Conservation (phyloP, 2,888 invertebrate species). For the Caenorhabditis imperialis region DNA sequence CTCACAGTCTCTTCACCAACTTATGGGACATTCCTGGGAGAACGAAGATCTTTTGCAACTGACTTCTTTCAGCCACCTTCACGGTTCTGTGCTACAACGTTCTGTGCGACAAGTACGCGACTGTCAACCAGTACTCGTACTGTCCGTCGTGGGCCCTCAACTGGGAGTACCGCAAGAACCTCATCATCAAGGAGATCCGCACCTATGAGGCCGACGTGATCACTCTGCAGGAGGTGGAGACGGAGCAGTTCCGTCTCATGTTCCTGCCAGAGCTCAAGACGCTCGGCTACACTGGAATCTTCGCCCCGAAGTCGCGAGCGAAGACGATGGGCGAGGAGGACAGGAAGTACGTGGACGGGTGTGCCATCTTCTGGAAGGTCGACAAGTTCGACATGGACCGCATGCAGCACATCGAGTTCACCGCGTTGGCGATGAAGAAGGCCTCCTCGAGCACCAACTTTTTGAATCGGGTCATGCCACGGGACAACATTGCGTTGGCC, state of each 20-base stretch:
- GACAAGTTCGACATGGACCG: slow-evolving; percentile 89
- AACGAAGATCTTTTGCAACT: neutral
- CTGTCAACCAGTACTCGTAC: slow-evolving; percentile 97
- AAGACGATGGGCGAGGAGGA: slow-evolving; percentile 98
- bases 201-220: slow-evolving; percentile 97
- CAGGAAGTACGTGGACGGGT: slow-evolving; percentile 97
- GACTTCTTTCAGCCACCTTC: slow-evolving; percentile 81
- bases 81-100: slow-evolving; percentile 99
- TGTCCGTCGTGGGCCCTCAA: slow-evolving; percentile 98
- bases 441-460: slow-evolving; percentile 94
- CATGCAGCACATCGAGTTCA: slow-evolving; percentile 93
- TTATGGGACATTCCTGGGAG: neutral
- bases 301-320: slow-evolving; percentile 93
- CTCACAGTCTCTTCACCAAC: no score
- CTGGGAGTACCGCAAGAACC: slow-evolving; percentile 98
- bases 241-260: slow-evolving; percentile 97
- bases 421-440: slow-evolving; percentile 97
- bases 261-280: slow-evolving; percentile 93
- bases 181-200: slow-evolving; percentile 91
- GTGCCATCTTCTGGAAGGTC: slow-evolving; percentile 92
- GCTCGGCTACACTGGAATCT: slow-evolving; percentile 88
- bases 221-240: slow-evolving; percentile 95
- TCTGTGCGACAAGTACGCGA: slow-evolving; percentile 98
- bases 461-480: slow-evolving; percentile 81
- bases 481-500: slow-evolving; percentile 97